phyloP scores from a whole-genome alignment of 2,888 invertebrate genomes.

The Anoplius nigerrimus region DNA sequence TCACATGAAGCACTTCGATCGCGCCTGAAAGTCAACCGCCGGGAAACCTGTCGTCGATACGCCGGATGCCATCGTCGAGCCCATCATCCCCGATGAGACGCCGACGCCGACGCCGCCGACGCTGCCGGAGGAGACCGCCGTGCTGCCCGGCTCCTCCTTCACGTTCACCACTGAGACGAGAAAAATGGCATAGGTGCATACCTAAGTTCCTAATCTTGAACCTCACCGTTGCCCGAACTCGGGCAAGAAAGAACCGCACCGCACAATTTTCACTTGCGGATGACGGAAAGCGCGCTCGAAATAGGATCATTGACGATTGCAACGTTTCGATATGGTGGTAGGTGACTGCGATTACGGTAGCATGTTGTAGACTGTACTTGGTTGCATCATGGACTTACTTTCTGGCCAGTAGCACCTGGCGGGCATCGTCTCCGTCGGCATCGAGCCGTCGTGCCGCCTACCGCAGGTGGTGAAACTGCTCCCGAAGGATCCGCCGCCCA shows the following conservation, averaged over 20 bases:
- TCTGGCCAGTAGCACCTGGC: conserved; percentile 70
- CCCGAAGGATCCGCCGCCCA: conserved; percentile 63
- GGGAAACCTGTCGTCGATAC: conserved; percentile 67
- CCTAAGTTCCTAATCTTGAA: no score
- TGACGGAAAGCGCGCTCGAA: no score
- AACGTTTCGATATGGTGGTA: no score
- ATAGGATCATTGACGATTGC: no score
- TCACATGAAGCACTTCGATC: conserved; percentile 70
- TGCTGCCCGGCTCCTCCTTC: conserved; percentile 70
- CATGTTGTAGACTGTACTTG: no score
- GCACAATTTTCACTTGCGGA: no score
- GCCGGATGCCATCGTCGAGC: conserved; percentile 60
- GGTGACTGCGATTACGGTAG: no score
- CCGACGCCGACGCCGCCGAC: conserved; percentile 58
- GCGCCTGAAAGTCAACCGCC: conserved; percentile 67
- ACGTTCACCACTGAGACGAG: conserved; percentile 63
- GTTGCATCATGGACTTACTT: conserved; percentile 51
- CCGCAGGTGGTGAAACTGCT: conserved; percentile 65
- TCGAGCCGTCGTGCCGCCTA: conserved; percentile 65
- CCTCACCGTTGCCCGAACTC: no score
- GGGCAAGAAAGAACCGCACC: no score
- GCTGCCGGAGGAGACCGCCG: conserved; percentile 60
- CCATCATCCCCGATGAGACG: conserved; percentile 65
- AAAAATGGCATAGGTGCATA: no score
- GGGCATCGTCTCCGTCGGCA: conserved; percentile 58